These are phyloP conservation scores for Mus caroli DNA, from an alignment of 2,797 vertebrate genomes.

Conservation along the genomic window DNA sequence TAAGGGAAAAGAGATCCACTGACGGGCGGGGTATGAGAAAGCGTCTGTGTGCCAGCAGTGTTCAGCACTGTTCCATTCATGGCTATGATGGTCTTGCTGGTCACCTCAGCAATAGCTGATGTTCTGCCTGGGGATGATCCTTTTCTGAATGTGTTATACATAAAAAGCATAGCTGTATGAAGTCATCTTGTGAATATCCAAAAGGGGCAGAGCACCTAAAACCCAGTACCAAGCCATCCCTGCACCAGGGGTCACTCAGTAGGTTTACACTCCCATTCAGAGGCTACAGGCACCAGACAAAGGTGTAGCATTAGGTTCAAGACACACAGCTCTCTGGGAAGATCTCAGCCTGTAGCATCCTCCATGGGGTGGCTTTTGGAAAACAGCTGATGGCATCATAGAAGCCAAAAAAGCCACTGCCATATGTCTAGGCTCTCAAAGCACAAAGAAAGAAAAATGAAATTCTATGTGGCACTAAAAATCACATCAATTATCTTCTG, in stretches of 20 bases:
- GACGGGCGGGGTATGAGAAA: background rate
- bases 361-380: constrained; percentile 23
- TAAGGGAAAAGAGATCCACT: background rate
- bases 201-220: background rate
- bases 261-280: background rate
- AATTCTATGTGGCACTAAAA: constrained; percentile 43
- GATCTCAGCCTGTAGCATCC: background rate
- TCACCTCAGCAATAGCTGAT: constrained; percentile 4
- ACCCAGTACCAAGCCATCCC: background rate
- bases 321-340: background rate
- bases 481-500: background rate
- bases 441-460: constrained; percentile 36
- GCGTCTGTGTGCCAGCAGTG: background rate
- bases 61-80: background rate
- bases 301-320: background rate
- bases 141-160: constrained; percentile 12
- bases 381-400: background rate
- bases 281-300: background rate
- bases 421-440: constrained; percentile 36
- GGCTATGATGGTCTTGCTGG: background rate
- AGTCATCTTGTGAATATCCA: constrained; percentile 1
- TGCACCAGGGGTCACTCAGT: background rate
- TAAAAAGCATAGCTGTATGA: background rate
- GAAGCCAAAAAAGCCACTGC: constrained; percentile 52
- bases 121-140: background rate